Evolutionary conservation across 2,888 invertebrate genomes (phyloP), one percentile per base, ranked within the genome.

Genomic region (Ormia ochracea): DNA sequence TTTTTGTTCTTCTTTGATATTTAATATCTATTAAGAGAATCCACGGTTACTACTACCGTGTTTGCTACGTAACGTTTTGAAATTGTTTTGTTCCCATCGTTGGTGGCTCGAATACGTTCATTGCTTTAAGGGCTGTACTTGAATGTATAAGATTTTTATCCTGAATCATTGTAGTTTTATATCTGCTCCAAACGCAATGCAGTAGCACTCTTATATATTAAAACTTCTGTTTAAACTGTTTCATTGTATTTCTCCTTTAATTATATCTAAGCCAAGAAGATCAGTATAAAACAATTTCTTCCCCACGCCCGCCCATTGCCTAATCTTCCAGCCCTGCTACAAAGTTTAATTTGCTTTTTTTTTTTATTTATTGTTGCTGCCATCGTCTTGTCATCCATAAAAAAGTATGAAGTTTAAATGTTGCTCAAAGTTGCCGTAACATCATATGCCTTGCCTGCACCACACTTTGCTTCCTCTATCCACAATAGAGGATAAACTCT

Each of bases 361-460:
- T 26, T 52, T 56, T 9, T 31, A 12, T 26, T 36, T 45, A 2
- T 33, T 45, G 9, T 70, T 14, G 33, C 58, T 36, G 19, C n/a
- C 28, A 14, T 38, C n/a, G 19, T 68, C 14, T 68, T 68, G 69
- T 63, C 61, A 54, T 61, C 45, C 21, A 45, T 68, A 12, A 43
- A 12, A 48, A 31, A 28, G 21, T 56, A 38, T 56, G 28, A 45
- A 38, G 61, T 21, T 43, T 52, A 41, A 58, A 65, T 74, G 74
- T 65, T 58, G 41, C 41, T 65, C 66, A 14, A 48, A 58, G 76
- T 76, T 76, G 61, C 63, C 54, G 56, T 63, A 69, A 63, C 69
- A 69, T 63, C 69, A 76, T 69, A 50, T 68, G 50, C 38, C 38
- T 58, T 43, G 21, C 28, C 5, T 14, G 2, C 31, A 6, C 41